A percentile compares a stretch with the other conserved stretches of the same genome.
Evolutionary conservation across 2,888 invertebrate genomes (phyloP).

Genomic region (Anthophora plumipes): DNA sequence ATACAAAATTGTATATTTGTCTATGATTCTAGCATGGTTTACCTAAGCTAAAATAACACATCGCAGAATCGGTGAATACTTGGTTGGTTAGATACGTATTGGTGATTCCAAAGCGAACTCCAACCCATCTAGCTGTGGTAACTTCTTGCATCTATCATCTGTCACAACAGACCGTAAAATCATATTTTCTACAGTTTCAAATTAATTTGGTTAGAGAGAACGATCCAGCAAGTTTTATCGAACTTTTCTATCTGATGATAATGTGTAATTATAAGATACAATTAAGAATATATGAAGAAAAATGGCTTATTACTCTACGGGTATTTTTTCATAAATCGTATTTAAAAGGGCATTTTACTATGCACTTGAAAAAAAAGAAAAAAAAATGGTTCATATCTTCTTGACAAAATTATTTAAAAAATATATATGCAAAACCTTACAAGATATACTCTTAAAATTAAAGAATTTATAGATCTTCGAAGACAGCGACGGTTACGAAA

Average conservation of each 20-base stretch:
- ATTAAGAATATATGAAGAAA: no score
- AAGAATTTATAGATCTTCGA: no score
- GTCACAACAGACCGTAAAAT: slow-evolving; percentile 34
- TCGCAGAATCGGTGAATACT: slow-evolving; percentile 6
- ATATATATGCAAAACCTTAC: no score
- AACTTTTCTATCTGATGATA: background rate
- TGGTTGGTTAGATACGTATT: slow-evolving; percentile 33
- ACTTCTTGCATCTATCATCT: slow-evolving; percentile 35
- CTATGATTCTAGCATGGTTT: background rate
- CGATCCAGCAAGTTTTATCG: slow-evolving; percentile 4
- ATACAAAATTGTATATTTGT: background rate
- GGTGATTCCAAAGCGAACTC: slow-evolving; percentile 21
- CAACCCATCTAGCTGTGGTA: slow-evolving; percentile 13
- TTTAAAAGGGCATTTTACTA: no score
- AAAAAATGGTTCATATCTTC: no score
- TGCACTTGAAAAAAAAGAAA: no score
- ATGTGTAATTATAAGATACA: background rate
- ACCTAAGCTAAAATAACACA: background rate
- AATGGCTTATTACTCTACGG: no score
- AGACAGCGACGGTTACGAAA: no score
- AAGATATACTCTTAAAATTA: no score
- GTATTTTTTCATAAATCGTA: no score
- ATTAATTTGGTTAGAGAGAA: slow-evolving; percentile 12
- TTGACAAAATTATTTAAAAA: no score
- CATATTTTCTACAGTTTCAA: slow-evolving; percentile 26